Percentiles rank a stretch among this genome's conserved stretches.
Evolutionary conservation across 2,797 vertebrate species (phyloP).

Genomic region (Takifugu rubripes): DNA sequence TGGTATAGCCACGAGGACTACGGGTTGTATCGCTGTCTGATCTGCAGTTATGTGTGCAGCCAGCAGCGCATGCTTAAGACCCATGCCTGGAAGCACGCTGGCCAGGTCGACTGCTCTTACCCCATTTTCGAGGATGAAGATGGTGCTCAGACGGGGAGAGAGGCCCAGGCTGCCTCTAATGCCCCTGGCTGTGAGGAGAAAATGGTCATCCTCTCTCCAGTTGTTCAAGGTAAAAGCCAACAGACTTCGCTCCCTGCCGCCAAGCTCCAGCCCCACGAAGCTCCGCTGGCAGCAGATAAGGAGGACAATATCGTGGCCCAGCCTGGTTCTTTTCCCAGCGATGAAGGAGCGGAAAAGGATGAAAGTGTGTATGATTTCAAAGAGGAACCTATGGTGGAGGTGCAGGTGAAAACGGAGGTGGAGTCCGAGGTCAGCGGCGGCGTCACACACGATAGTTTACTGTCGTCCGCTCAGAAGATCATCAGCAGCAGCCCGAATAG

Average conservation of each 20-base stretch:
- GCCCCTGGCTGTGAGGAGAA: constrained; percentile 40
- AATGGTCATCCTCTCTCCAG: constrained; percentile 61
- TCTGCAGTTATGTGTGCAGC: constrained; percentile 94
- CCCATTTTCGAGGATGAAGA: constrained; percentile 92
- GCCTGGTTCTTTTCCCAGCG: constrained; percentile 31
- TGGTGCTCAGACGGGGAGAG: constrained; percentile 61
- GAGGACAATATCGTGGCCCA: constrained; percentile 27
- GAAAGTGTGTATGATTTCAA: constrained; percentile 60
- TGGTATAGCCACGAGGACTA: constrained; percentile 94
- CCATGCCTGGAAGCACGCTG: constrained; percentile 95
- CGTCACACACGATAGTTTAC: constrained; percentile 79
- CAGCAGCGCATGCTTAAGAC: constrained; percentile 98
- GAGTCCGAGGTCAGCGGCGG: constrained; percentile 59
- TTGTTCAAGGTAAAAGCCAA: constrained; percentile 54
- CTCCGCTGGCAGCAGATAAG: constrained; percentile 52
- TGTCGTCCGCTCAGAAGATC: constrained; percentile 95
- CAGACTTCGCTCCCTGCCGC: constrained; percentile 68
- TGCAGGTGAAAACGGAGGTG: constrained; percentile 75
- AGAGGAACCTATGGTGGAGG: constrained; percentile 76
- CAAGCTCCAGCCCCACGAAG: constrained; percentile 79
- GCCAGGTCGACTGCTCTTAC: constrained; percentile 93
- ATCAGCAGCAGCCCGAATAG: constrained; percentile 88
- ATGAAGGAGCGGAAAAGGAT: constrained; percentile 30
- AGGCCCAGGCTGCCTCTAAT: constrained; percentile 40
- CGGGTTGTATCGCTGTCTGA: constrained; percentile 91